These are phyloP conservation scores for Odontesthes bonariensis DNA, from an alignment of 2,113 vertebrate genomes.

Conservation along the genomic window DNA sequence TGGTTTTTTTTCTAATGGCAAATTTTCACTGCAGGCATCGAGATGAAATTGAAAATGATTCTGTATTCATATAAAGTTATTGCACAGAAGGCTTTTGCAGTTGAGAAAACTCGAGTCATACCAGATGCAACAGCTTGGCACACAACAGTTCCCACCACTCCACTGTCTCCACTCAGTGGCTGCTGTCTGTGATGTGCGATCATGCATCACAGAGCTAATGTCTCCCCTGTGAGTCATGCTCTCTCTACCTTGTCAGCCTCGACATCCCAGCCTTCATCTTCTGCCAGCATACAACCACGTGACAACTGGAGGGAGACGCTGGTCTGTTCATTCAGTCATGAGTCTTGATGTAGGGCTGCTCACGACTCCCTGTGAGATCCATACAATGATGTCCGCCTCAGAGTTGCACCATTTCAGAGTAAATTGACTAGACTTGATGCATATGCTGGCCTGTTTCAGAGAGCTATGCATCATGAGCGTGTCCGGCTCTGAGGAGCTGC, in stretches of 20 bases:
- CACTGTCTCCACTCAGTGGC: conserved; percentile 51
- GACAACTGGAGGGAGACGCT: conserved; percentile 44
- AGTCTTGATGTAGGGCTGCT: conserved; percentile 3
- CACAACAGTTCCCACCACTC: conserved; percentile 55
- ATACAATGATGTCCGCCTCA: conserved; percentile 1
- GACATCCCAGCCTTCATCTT: conserved; percentile 63
- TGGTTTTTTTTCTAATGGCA: neutral
- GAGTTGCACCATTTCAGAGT: neutral
- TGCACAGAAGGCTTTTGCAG: conserved; percentile 16
- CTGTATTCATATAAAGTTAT: conserved; percentile 27
- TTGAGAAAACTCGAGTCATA: conserved; percentile 29
- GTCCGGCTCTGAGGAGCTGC: conserved; percentile 5
- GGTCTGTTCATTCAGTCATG: conserved; percentile 39
- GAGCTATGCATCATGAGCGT: neutral
- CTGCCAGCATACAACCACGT: conserved; percentile 59
- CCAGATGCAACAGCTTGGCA: conserved; percentile 44
- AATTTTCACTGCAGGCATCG: conserved; percentile 7
- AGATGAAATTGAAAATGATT: conserved; percentile 4
- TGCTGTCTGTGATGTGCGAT: conserved; percentile 67
- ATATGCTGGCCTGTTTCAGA: neutral
- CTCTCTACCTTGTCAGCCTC: conserved; percentile 66
- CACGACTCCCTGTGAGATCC: conserved; percentile 16
- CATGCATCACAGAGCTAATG: conserved; percentile 73
- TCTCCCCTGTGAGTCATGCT: conserved; percentile 77
- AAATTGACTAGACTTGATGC: conserved; percentile 18